Conservation (phyloP, 2,113 vertebrate species). For the Mobula hypostoma region DNA sequence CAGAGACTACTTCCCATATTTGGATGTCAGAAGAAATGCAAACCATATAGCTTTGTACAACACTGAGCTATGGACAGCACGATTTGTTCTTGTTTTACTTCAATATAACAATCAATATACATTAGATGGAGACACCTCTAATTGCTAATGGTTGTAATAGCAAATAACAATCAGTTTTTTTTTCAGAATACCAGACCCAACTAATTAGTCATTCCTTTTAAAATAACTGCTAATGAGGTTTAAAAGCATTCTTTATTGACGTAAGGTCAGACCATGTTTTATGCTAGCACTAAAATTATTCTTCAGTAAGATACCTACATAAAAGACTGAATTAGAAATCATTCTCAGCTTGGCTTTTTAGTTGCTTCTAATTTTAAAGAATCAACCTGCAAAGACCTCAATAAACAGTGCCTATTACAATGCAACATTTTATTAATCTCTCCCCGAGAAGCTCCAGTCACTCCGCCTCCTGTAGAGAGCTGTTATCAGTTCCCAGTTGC, state of each 20-base stretch:
- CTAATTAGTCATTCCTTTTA: neutral
- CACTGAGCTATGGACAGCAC: neutral
- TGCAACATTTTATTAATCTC: neutral
- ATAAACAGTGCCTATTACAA: neutral
- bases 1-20: neutral
- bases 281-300: neutral
- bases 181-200: neutral
- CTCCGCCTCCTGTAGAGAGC: neutral
- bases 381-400: neutral
- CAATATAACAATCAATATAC: neutral
- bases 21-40: no score
- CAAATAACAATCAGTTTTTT: neutral
- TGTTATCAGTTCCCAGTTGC: neutral
- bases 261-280: neutral
- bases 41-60: neutral
- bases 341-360: neutral
- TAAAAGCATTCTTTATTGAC: neutral
- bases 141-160: neutral
- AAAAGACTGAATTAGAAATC: neutral
- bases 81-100: neutral
- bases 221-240: neutral
- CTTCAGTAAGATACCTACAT: neutral
- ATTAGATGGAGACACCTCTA: neutral
- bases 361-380: neutral
- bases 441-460: conserved; percentile 39